A percentile compares a stretch with the other conserved stretches of the same genome.
phyloP scores from a whole-genome alignment of 1,140 invertebrate genomes.

The Formica exsecta region DNA sequence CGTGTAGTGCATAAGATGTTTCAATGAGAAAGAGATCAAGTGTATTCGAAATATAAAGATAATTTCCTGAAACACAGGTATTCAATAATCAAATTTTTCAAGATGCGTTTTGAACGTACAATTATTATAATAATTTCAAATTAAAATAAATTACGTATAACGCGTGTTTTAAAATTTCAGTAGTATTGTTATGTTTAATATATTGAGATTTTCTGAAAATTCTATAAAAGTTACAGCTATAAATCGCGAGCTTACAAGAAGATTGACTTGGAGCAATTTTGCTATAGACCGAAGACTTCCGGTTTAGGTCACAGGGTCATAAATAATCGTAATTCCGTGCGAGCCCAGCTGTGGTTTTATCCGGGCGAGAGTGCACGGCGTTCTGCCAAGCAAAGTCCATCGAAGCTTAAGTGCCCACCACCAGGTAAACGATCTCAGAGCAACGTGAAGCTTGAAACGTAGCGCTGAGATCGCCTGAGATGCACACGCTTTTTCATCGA shows the following conservation, averaged over 20 bases:
- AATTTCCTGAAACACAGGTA: background rate
- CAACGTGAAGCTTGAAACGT: slow-evolving; percentile 17
- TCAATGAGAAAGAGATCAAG: background rate
- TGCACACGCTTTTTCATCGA: background rate
- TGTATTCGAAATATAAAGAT: background rate
- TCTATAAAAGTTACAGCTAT: slow-evolving; percentile 19
- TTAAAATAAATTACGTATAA: background rate
- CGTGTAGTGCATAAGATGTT: background rate
- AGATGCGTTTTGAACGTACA: background rate
- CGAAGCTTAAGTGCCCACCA: slow-evolving; percentile 57
- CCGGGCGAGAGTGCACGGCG: slow-evolving; percentile 42
- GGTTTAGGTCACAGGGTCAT: slow-evolving; percentile 42
- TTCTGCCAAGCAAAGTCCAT: slow-evolving; percentile 46
- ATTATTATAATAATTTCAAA: background rate
- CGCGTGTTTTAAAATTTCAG: background rate
- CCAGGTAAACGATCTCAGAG: slow-evolving; percentile 54
- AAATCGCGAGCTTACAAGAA: slow-evolving; percentile 37
- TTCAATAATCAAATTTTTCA: background rate
- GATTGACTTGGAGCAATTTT: slow-evolving; percentile 48
- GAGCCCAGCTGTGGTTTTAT: slow-evolving; percentile 55
- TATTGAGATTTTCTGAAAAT: background rate
- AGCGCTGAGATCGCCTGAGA: slow-evolving; percentile 17
- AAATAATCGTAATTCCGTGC: slow-evolving; percentile 59
- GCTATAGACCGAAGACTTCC: slow-evolving; percentile 23
- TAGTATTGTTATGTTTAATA: background rate